Conservation (phyloP, 2,113 vertebrate species). For the Dryoscopus gambensis region DNA sequence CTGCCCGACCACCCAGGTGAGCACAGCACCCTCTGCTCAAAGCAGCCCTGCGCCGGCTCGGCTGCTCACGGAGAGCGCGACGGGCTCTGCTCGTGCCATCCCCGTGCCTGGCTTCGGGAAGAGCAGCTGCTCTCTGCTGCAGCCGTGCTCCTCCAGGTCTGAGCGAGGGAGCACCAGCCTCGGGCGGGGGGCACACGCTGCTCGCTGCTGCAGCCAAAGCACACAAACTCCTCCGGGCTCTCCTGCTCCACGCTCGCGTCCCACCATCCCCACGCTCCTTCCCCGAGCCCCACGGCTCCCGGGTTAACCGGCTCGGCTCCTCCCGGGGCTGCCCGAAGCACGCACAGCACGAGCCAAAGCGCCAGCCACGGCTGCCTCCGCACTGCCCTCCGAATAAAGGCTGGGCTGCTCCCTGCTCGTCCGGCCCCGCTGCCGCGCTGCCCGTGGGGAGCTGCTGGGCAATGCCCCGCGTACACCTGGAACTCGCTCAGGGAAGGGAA, state of each 20-base stretch:
- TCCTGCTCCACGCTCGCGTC: not conserved
- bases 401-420: not conserved
- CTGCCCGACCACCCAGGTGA: not conserved
- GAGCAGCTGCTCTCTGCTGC: not conserved
- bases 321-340: not conserved
- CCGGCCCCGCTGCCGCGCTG: not conserved
- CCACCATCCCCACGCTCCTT: not conserved
- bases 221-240: not conserved
- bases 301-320: not conserved
- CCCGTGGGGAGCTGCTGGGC: not conserved
- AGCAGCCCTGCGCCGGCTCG: not conserved
- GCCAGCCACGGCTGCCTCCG: not conserved
- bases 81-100: not conserved
- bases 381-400: not conserved
- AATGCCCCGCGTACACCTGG: conserved; percentile 12
- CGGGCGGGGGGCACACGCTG: fast-evolving
- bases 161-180: not conserved
- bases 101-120: not conserved
- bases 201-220: not conserved
- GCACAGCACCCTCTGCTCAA: not conserved
- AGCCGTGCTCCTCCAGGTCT: not conserved
- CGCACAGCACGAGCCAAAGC: not conserved
- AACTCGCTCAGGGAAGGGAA: conserved; percentile 50
- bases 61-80: not conserved
- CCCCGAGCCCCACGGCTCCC: not conserved